Evolutionary conservation across 2,113 vertebrate species (phyloP), one percentile per base, ranked within the genome.

Genomic region (Pavo muticus): DNA sequence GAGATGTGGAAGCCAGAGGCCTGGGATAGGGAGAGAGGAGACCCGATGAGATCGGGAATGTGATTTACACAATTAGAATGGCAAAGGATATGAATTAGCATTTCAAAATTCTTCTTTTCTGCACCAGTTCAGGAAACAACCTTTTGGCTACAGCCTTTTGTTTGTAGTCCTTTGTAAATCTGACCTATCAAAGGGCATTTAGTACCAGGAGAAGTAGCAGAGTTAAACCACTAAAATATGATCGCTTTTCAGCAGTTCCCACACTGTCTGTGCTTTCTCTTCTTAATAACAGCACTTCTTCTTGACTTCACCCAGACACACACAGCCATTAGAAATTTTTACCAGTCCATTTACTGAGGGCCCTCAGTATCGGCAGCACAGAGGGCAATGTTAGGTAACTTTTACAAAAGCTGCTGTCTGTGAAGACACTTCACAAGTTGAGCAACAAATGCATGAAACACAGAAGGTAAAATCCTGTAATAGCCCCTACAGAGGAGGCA

Each of bases 171-270:
- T 11, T 0, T 11, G 50, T 77, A 85, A 95, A 90, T 67, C 1
- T 85, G 63, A 27, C 79, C 59, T 67, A 64, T 48, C 63, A 86
- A 42, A 88, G 29, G 30, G 40, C 71, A 67, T 88, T 86, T 73
- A 90, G 30, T 56, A 71, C 82, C 24, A 61, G 64, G 61, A 93
- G 83, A 90, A 91, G 48, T 5, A 54, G 37, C 68, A 42, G 23
- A 80, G 50, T 73, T 83, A 48, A 37, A 44, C 68, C 61, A 42
- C 45, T 93, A 60, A 95, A 92, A 84, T 47, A 61, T 71, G 76
- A 82, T 16, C 75, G 64, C 87, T 93, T 92, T 91, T 86, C 64
- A 88, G 56, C 39, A 94, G 80, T 48, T 96, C 48, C n/a, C 25
- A 42, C 42, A 39, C 27, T 42, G 30, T 42, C n/a, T 56, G 25